Conservation (phyloP, 2,113 vertebrate genomes). For the Excalfactoria chinensis region DNA sequence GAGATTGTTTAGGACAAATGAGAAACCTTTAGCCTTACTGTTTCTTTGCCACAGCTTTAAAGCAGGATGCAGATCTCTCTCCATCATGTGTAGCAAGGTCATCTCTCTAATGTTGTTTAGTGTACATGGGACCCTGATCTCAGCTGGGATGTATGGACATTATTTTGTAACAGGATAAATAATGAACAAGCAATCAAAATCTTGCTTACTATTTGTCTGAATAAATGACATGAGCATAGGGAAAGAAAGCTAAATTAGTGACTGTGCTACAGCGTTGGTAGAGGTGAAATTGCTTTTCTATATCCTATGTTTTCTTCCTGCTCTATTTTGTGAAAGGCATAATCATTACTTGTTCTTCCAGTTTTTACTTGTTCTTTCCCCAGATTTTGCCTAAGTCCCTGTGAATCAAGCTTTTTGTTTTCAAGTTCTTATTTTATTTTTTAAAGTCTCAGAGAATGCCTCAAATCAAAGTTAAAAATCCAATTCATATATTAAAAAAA, state of each 20-base stretch:
- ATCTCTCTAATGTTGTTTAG: neutral
- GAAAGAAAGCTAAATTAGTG: neutral
- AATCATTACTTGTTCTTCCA: neutral
- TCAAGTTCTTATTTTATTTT: neutral
- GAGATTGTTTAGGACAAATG: neutral
- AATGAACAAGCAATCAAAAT: neutral
- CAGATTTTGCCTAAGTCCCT: neutral
- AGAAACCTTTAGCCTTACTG: neutral
- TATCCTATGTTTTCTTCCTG: neutral
- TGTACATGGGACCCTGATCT: fast-evolving
- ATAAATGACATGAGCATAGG: neutral
- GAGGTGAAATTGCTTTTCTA: neutral
- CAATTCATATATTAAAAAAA: neutral
- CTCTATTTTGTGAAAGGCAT: neutral
- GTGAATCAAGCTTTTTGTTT: neutral
- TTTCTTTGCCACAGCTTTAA: neutral
- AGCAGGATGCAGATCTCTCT: neutral
- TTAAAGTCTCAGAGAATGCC: neutral
- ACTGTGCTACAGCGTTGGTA: neutral
- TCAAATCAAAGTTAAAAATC: neutral
- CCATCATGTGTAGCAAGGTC: neutral
- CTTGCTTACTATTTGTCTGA: neutral
- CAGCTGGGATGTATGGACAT: neutral
- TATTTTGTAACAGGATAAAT: neutral
- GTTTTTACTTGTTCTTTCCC: too few species aligned